phyloP scores from a whole-genome alignment of 2,797 vertebrate genomes.

The Microchirus variegatus region DNA sequence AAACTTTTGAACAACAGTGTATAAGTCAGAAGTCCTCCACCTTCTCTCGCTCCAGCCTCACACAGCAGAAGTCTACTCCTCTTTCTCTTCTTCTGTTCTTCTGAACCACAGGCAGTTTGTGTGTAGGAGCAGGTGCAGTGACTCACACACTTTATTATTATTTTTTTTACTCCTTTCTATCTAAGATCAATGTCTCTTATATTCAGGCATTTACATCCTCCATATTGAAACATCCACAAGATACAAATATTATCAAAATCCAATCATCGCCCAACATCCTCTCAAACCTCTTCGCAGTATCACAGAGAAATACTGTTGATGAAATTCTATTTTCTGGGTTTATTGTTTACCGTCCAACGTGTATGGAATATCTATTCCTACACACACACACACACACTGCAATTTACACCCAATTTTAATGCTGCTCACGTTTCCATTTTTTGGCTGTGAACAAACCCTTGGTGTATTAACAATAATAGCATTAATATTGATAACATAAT shows the following conservation, averaged over 20 bases:
- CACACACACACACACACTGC: too few species aligned
- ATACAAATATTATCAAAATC: background rate
- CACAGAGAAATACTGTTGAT: background rate
- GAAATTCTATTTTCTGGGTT: background rate
- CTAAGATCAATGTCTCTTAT: too few species aligned
- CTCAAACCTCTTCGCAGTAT: background rate
- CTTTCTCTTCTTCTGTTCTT: too few species aligned
- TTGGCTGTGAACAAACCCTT: constrained; percentile 12
- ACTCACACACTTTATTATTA: too few species aligned
- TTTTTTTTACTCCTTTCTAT: too few species aligned
- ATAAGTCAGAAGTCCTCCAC: too few species aligned
- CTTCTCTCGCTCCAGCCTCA: too few species aligned
- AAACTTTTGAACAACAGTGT: too few species aligned
- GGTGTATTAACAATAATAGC: background rate
- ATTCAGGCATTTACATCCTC: background rate
- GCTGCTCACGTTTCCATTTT: constrained; percentile 2
- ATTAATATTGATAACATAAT: background rate
- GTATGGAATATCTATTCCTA: background rate
- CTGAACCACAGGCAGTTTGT: too few species aligned
- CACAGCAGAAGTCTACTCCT: too few species aligned
- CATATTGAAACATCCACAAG: background rate
- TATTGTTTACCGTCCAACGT: background rate
- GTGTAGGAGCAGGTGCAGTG: too few species aligned
- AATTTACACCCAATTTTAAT: background rate
- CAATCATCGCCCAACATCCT: background rate